Base-by-base conservation (phyloP, 64 coral and sea anemone species). In the Actinia equina region DNA sequence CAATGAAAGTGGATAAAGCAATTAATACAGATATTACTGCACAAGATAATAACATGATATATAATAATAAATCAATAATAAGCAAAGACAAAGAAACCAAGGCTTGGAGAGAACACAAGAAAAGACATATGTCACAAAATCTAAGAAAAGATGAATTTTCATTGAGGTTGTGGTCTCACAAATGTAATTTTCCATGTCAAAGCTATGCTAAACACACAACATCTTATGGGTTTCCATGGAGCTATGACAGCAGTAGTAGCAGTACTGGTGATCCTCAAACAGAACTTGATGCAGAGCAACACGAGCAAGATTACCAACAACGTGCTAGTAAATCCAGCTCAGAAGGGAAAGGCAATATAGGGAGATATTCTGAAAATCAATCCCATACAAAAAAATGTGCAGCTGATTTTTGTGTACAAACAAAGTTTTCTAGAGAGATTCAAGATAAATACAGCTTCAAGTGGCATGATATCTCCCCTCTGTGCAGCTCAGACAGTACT, bases 401-500 rank as follows among this genome's bases (percentile, higher is more conserved):
- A 49, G 42, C 78, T 20, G 49, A 81, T 49, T 45, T 81, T 52
- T 81, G 42, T 49, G 78, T 81, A 15, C 78, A 81, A 81, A 81
- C 78, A 49, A 44, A 81, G 44, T 81, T 49, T 81, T 52, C 78
- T 49, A 44, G 78, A 7, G 78, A 81, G 6, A 81, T 81, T 37
- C n/a, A 81, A 51, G 11, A 26, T 5, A n/a, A 3, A 10, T 20
- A 52, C 45, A 44, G 43, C 42, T 4, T 16, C 43, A 52, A 81
- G 17, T 1, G 30, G 30, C 49, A 52, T 22, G 49, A 81, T 49
- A 81, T 13, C 4, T 81, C 78, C 14, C 44, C 78, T 49, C 52
- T 81, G 13, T 81, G 78, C 45, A 81, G 78, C 45, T 81, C 78
- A 49, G 78, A 81, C 22, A 81, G 78, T 52, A 81, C 78, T 49